Conservation (phyloP, 2,113 vertebrate species). For the Chunga burmeisteri region DNA sequence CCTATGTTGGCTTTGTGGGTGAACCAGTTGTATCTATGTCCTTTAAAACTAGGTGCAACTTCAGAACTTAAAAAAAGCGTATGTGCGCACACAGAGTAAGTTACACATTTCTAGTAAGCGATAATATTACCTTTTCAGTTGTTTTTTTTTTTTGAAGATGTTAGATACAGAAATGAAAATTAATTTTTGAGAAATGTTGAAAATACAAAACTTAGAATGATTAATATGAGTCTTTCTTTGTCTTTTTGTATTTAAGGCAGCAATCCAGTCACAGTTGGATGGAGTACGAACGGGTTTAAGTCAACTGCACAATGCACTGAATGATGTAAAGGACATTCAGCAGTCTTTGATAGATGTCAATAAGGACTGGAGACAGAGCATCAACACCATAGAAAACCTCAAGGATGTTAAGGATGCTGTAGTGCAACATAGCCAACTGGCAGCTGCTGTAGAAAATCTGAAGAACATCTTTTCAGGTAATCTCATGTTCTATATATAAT, state of each 20-base stretch:
- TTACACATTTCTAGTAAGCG: neutral
- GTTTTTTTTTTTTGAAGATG: neutral
- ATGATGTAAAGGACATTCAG: conserved; percentile 93
- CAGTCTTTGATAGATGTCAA: conserved; percentile 89
- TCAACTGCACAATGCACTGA: conserved; percentile 93
- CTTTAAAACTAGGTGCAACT: neutral
- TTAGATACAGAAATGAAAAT: neutral
- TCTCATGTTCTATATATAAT: neutral
- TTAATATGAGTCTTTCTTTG: neutral
- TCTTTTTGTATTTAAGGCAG: conserved; percentile 79
- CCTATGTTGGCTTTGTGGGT: neutral
- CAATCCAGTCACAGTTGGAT: conserved; percentile 96
- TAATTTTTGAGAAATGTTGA: neutral
- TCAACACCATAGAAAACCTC: conserved; percentile 95
- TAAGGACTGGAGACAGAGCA: conserved; percentile 97
- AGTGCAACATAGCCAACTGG: conserved; percentile 95
- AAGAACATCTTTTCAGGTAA: conserved; percentile 98
- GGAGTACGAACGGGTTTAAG: conserved; percentile 94
- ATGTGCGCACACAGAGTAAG: fast-evolving
- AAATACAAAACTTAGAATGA: fast-evolving
- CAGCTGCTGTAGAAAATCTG: conserved; percentile 96
- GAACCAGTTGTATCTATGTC: neutral
- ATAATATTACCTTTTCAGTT: neutral
- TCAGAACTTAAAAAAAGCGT: neutral
- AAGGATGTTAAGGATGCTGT: conserved; percentile 96